Evolutionary conservation across 2,888 invertebrate genomes (phyloP).

Genomic region (Phymatocera aterrima): DNA sequence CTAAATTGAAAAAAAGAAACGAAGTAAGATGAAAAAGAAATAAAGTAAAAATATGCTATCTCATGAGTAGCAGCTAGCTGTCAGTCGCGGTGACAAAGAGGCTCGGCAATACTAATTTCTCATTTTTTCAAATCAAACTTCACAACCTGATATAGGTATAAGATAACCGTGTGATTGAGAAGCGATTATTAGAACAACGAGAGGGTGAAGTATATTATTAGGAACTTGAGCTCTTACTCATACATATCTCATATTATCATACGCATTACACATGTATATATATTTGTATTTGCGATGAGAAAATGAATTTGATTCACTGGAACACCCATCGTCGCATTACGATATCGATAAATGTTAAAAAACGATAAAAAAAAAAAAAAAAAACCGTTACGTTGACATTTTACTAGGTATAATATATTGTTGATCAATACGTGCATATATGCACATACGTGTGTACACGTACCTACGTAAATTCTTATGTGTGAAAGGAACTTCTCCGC

Average conservation of each 20-base stretch:
- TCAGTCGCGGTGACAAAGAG: neutral
- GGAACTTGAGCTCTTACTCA: neutral
- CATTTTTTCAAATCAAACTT: conserved; percentile 8
- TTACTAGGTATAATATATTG: no score
- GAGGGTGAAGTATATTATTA: neutral
- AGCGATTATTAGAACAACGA: neutral
- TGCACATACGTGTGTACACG: no score
- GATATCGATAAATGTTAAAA: no score
- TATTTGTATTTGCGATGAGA: no score
- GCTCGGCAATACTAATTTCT: neutral
- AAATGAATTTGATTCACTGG: no score
- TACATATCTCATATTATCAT: neutral
- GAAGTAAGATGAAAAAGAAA: neutral
- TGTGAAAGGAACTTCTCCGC: neutral
- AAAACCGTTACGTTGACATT: no score
- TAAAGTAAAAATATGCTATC: neutral
- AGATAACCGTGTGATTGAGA: neutral
- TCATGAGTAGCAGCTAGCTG: neutral
- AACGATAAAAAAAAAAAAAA: no score
- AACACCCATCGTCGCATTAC: no score
- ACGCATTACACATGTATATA: no score
- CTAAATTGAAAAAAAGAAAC: no score
- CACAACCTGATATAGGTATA: conserved; percentile 13
- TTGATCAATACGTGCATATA: no score
- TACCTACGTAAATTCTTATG: no score